A percentile compares a stretch with the other conserved stretches of the same genome.
Conservation (phyloP, 2,113 vertebrate genomes). For the Mus musculus region DNA sequence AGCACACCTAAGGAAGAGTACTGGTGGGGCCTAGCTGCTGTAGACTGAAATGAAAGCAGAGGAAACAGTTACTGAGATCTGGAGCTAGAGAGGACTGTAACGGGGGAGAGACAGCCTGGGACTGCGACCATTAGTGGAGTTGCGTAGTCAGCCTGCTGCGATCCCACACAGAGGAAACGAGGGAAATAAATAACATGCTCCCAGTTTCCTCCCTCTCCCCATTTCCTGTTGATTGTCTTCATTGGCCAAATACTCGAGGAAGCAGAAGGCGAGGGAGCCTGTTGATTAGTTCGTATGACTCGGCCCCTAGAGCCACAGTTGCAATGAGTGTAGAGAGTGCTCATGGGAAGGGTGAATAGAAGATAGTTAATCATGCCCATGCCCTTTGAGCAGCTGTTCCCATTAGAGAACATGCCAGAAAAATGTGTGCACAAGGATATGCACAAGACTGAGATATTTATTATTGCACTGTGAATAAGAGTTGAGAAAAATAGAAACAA, state of each 20-base stretch:
- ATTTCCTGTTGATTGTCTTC: not conserved
- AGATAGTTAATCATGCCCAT: not conserved
- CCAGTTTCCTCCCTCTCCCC: not conserved
- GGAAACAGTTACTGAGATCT: not conserved
- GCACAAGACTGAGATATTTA: not conserved
- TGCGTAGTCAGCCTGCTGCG: not conserved
- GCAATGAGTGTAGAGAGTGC: not conserved
- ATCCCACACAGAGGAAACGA: not conserved
- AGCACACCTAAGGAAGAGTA: not conserved
- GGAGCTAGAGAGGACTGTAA: not conserved
- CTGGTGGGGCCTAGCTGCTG: not conserved
- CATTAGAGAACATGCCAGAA: not conserved
- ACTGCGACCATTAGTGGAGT: not conserved
- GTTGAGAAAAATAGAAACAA: not conserved
- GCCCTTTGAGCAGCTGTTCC: not conserved
- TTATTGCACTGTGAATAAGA: not conserved
- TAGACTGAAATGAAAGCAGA: not conserved
- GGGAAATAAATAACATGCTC: not conserved
- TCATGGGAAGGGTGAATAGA: not conserved
- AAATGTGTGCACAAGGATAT: not conserved
- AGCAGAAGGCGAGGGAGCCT: not conserved
- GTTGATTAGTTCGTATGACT: not conserved
- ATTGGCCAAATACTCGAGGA: not conserved
- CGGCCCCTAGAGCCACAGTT: not conserved
- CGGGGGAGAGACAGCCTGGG: not conserved